A percentile compares a stretch with the other conserved stretches of the same genome.
Evolutionary conservation across 2,113 vertebrate species (phyloP).

Genomic region (Eretmochelys imbricata): DNA sequence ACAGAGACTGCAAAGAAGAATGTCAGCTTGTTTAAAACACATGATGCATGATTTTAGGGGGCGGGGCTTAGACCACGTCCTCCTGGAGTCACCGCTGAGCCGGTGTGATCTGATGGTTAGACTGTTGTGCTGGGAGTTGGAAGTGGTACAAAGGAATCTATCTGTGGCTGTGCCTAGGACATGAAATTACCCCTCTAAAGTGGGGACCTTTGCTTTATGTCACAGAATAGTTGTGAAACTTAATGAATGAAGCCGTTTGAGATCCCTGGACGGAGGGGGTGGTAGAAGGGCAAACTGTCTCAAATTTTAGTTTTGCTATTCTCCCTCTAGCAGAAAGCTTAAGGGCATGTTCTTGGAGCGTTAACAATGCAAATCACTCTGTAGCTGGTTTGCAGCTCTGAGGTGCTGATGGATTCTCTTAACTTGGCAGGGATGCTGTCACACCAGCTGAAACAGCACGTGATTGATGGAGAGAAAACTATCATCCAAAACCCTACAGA

Average conservation of each 20-base stretch:
- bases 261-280: not conserved
- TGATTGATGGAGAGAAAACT: constrained; percentile 97
- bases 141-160: not conserved
- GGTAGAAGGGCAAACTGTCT: rapidly evolving
- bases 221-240: not conserved
- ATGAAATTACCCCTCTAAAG: not conserved
- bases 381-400: not conserved
- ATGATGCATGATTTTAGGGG: not conserved
- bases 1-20: not conserved
- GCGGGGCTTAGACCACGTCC: rapidly evolving
- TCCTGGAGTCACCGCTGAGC: rapidly evolving
- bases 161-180: not conserved
- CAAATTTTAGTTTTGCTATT: not conserved
- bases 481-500: constrained; percentile 98
- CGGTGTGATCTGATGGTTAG: rapidly evolving
- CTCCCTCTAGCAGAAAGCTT: not conserved
- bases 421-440: constrained; percentile 91
- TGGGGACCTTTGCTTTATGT: not conserved
- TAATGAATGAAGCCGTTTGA: rapidly evolving
- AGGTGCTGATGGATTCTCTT: not conserved
- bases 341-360: not conserved
- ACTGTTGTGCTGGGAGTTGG: rapidly evolving
- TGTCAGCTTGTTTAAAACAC: too few relatives aligned
- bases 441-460: constrained; percentile 96
- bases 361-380: not conserved